These are phyloP conservation scores for Conus betulinus DNA, from an alignment of 1,140 invertebrate species.

Conservation along the genomic window DNA sequence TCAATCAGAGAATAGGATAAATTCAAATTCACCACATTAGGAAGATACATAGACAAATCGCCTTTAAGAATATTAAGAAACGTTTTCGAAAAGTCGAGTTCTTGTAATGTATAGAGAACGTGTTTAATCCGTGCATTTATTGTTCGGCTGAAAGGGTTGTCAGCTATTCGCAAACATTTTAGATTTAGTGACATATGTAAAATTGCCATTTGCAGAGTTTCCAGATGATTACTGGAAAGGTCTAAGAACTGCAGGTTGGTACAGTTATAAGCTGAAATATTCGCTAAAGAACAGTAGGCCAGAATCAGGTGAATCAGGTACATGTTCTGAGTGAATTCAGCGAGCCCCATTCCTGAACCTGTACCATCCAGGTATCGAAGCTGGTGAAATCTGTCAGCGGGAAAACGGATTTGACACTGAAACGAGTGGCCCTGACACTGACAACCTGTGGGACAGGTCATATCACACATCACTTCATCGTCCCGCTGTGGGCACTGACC, in stretches of 20 bases:
- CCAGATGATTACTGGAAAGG: constrained; percentile 30
- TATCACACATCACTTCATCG: constrained; percentile 39
- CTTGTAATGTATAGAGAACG: background rate
- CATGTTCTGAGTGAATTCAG: background rate
- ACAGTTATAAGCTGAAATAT: background rate
- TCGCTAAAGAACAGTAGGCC: background rate
- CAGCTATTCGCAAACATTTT: constrained; percentile 3
- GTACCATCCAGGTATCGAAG: constrained; percentile 1
- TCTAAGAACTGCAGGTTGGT: constrained; percentile 21
- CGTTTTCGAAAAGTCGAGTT: constrained; percentile 3
- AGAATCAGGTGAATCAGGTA: constrained; percentile 5
- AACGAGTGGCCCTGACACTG: constrained; percentile 22
- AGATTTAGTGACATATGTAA: constrained; percentile 21
- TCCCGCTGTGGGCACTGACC: constrained; percentile 40
- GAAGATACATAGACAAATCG: background rate
- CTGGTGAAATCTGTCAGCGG: background rate
- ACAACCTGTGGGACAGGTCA: constrained; percentile 47
- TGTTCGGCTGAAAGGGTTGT: background rate
- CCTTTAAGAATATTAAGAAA: constrained; percentile 7
- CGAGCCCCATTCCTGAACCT: background rate
- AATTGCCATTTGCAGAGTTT: background rate
- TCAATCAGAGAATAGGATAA: background rate
- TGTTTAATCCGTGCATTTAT: background rate
- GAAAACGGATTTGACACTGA: background rate
- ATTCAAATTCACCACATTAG: background rate